Conservation (phyloP, 2,797 vertebrate species). For the Myripristis murdjan region DNA sequence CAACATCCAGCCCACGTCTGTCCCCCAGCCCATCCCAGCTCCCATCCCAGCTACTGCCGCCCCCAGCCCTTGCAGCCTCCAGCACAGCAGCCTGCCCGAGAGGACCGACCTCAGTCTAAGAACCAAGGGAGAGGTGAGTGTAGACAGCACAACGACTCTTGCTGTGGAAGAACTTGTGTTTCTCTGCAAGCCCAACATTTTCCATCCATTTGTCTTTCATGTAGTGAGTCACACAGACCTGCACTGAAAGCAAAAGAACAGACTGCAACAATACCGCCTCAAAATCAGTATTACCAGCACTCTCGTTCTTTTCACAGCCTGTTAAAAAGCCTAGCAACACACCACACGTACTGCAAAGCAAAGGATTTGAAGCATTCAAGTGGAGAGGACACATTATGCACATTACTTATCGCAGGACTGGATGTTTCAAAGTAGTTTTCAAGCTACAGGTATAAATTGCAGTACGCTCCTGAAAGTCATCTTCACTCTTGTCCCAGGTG, state of each 20-base stretch:
- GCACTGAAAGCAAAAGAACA: background rate
- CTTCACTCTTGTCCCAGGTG: constrained; percentile 40
- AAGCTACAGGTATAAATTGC: constrained; percentile 29
- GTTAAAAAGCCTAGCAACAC: background rate
- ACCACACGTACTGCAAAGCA: background rate
- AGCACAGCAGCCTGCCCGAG: constrained; percentile 64
- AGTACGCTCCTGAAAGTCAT: constrained; percentile 50
- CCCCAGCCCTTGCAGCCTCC: constrained; percentile 42
- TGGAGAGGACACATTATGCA: background rate
- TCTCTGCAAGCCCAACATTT: background rate
- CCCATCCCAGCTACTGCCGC: constrained; percentile 35
- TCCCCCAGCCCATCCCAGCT: constrained; percentile 39
- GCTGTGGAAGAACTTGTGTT: background rate
- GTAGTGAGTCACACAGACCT: background rate
- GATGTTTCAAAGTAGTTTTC: background rate
- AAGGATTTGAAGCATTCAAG: background rate
- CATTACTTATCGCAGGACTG: background rate
- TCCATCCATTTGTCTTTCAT: background rate
- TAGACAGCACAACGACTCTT: constrained; percentile 33
- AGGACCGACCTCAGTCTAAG: constrained; percentile 51
- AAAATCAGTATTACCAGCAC: background rate
- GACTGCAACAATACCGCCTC: background rate
- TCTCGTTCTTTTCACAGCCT: background rate
- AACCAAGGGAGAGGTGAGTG: constrained; percentile 75
- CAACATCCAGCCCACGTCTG: constrained; percentile 50